phyloP scores from a whole-genome alignment of 2,113 vertebrate species.

The Takifugu bimaculatus region DNA sequence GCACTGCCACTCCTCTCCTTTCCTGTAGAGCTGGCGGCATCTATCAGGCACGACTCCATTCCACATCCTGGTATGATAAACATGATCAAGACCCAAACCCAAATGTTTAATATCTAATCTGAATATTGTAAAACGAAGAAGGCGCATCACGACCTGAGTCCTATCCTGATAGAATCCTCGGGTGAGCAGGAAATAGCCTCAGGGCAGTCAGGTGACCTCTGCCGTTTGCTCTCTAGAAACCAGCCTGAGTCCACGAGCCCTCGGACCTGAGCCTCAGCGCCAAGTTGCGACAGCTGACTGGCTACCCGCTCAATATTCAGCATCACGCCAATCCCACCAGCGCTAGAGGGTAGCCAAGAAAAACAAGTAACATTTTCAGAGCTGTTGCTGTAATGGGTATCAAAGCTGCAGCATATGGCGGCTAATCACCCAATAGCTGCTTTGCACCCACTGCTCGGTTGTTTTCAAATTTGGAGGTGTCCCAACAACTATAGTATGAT shows the following conservation, averaged over 20 bases:
- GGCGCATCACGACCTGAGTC: conserved; percentile 68
- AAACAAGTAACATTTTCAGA: conserved; percentile 11
- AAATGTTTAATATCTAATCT: not conserved
- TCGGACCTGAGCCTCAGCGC: conserved; percentile 77
- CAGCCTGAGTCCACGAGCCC: conserved; percentile 82
- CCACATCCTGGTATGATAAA: conserved; percentile 74
- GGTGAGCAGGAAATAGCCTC: conserved; percentile 76
- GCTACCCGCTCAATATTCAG: conserved; percentile 81
- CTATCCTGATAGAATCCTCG: conserved; percentile 78
- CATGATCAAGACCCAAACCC: not conserved
- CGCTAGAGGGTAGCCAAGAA: conserved; percentile 61
- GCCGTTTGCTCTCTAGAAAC: conserved; percentile 80
- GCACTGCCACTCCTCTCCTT: conserved; percentile 82
- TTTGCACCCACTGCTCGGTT: conserved; percentile 26
- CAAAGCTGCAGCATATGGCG: conserved; percentile 12
- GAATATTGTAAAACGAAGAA: not conserved
- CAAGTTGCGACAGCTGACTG: conserved; percentile 73
- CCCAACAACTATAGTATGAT: conserved; percentile 17
- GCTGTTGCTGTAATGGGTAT: not conserved
- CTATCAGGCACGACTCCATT: conserved; percentile 78
- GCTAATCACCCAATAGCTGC: conserved; percentile 3
- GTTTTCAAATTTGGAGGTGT: conserved; percentile 21
- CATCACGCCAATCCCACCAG: conserved; percentile 81
- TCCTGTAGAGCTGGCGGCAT: conserved; percentile 76
- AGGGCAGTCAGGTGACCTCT: conserved; percentile 70